A percentile compares a stretch with the other conserved stretches of the same genome.
Evolutionary conservation across 2,888 invertebrate genomes (phyloP).

Genomic region (Eudasyphora cyanicolor): DNA sequence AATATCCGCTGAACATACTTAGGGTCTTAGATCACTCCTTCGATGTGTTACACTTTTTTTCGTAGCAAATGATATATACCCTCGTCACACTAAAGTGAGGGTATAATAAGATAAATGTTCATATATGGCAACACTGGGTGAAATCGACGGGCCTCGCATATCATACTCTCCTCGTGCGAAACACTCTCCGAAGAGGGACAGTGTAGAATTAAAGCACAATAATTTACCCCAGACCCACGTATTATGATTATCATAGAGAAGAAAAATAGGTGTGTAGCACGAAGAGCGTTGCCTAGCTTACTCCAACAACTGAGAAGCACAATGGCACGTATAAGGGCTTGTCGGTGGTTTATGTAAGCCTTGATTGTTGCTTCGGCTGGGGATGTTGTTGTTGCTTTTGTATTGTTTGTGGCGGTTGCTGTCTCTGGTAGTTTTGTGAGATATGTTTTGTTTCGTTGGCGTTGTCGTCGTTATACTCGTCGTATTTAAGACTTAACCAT

Average conservation of each 20-base stretch:
- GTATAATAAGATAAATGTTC: too few relatives aligned
- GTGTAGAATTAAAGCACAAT: too few relatives aligned
- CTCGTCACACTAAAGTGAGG: too few relatives aligned
- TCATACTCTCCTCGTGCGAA: too few relatives aligned
- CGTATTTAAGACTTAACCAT: slow-evolving; percentile 37
- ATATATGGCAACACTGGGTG: too few relatives aligned
- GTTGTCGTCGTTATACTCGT: neutral
- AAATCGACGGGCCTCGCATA: too few relatives aligned
- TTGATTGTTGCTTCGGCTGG: neutral
- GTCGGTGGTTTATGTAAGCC: slow-evolving; percentile 5
- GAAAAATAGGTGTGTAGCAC: neutral
- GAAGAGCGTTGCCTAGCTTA: neutral
- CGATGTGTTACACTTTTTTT: too few relatives aligned
- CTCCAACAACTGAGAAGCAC: neutral
- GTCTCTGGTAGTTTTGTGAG: neutral
- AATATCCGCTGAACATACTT: too few relatives aligned
- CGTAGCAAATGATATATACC: too few relatives aligned
- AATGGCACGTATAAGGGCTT: slow-evolving; percentile 22
- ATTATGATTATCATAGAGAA: neutral
- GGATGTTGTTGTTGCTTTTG: neutral
- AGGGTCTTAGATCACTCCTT: too few relatives aligned
- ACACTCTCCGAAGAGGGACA: too few relatives aligned
- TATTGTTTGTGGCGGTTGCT: neutral
- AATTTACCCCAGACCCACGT: neutral
- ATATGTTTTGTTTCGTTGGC: neutral